phyloP scores from a whole-genome alignment of 2,797 vertebrate species.

The Sebastolobus alascanus region DNA sequence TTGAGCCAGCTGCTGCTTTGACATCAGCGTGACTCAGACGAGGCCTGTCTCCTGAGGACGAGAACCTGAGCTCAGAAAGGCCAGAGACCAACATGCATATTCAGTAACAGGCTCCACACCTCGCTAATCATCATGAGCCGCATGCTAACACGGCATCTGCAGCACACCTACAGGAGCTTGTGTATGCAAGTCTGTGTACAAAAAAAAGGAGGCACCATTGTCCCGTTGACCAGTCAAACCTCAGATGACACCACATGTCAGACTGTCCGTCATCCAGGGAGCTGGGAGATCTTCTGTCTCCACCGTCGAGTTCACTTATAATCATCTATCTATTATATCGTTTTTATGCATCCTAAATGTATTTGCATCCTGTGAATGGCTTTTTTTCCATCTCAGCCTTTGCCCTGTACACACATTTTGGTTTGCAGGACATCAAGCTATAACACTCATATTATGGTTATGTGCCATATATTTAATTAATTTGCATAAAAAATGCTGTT shows the following conservation, averaged over 20 bases:
- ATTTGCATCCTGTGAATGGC: neutral
- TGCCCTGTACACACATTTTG: neutral
- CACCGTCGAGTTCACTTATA: constrained; percentile 67
- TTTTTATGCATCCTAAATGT: neutral
- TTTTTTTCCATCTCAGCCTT: constrained; percentile 9
- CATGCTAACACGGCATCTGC: neutral
- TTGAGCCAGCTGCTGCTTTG: constrained; percentile 24
- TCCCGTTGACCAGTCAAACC: neutral
- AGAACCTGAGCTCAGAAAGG: neutral
- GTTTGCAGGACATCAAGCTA: neutral
- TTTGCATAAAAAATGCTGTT: neutral
- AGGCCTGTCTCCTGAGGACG: constrained; percentile 21
- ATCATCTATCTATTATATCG: neutral
- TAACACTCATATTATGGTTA: neutral
- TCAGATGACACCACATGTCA: constrained; percentile 1
- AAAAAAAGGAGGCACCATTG: neutral
- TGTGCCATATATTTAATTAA: neutral
- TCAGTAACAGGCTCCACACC: constrained; percentile 30
- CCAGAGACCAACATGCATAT: constrained; percentile 1
- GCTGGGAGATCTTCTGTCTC: constrained; percentile 1
- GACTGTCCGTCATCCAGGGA: constrained; percentile 12
- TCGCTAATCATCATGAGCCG: neutral
- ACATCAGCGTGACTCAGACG: constrained; percentile 17
- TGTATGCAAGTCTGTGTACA: neutral
- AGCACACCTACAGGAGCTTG: neutral